phyloP scores from a whole-genome alignment of 2,888 invertebrate genomes.

The Catocala sponsa region DNA sequence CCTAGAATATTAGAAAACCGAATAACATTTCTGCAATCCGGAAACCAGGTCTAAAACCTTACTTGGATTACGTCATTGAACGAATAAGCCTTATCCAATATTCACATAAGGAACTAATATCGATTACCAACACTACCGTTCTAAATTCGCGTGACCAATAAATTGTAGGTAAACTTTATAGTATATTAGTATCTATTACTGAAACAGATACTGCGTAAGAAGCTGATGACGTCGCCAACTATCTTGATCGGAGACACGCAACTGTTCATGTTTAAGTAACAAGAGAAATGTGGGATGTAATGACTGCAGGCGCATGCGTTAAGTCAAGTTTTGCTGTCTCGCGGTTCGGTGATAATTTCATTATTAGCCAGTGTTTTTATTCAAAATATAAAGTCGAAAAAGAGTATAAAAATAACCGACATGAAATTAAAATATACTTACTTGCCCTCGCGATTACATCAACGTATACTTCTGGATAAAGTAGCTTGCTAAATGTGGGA shows the following conservation, averaged over 20 bases:
- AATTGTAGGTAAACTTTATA: conserved; percentile 36
- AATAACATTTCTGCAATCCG: too few relatives aligned
- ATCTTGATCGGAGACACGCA: conserved; percentile 49
- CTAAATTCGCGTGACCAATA: conserved; percentile 48
- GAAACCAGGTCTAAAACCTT: too few relatives aligned
- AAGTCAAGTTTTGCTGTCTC: too few relatives aligned
- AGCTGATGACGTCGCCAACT: conserved; percentile 23
- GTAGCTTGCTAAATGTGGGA: too few relatives aligned
- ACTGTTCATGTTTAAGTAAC: conserved; percentile 32
- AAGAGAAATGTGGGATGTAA: conserved; percentile 20
- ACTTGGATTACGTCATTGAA: background rate
- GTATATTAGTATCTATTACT: conserved; percentile 47
- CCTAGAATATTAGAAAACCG: too few relatives aligned
- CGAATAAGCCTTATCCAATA: background rate
- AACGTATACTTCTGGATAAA: too few relatives aligned
- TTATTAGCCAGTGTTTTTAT: too few relatives aligned
- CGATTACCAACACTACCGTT: conserved; percentile 34
- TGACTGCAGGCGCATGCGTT: background rate
- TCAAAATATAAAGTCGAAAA: too few relatives aligned
- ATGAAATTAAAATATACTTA: too few relatives aligned
- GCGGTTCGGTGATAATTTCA: too few relatives aligned
- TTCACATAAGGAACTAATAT: conserved; percentile 33
- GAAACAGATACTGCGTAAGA: conserved; percentile 34
- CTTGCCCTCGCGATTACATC: too few relatives aligned
- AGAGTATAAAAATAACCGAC: too few relatives aligned